These are phyloP conservation scores for Ostrea edulis DNA, from an alignment of 1,140 invertebrate species.

Conservation along the genomic window DNA sequence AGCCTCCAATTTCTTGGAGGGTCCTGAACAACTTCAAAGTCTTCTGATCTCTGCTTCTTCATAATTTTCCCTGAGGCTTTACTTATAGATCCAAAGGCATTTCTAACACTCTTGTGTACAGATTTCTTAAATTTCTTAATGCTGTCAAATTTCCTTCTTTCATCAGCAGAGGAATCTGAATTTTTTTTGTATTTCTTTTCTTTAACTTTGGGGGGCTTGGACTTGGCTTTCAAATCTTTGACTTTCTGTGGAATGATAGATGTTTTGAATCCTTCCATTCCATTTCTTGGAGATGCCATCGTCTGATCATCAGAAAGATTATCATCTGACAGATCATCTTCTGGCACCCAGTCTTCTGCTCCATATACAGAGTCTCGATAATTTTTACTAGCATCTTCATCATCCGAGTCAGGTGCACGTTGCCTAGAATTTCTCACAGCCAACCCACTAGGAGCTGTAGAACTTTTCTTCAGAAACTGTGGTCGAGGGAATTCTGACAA, in stretches of 20 bases:
- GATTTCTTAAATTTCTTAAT: conserved; percentile 71
- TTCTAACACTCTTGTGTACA: conserved; percentile 70
- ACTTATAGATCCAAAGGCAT: conserved; percentile 75
- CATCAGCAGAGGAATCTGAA: conserved; percentile 54
- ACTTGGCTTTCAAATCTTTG: conserved; percentile 65
- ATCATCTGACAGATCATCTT: conserved; percentile 73
- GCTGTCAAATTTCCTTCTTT: conserved; percentile 69
- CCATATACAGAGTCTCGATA: conserved; percentile 51
- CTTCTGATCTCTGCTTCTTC: conserved; percentile 60
- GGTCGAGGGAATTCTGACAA: conserved; percentile 36
- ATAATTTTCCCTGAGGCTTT: conserved; percentile 71
- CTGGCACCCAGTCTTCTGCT: conserved; percentile 69
- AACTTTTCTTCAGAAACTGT: conserved; percentile 43
- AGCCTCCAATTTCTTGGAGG: conserved; percentile 63
- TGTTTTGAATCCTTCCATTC: conserved; percentile 71
- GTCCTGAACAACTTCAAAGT: conserved; percentile 59
- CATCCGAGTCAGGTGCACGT: conserved; percentile 14
- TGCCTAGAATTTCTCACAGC: conserved; percentile 43
- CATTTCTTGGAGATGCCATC: conserved; percentile 46
- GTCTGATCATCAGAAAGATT: conserved; percentile 66
- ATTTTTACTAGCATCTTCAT: conserved; percentile 42
- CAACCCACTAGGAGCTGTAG: conserved; percentile 44
- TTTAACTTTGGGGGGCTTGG: conserved; percentile 56
- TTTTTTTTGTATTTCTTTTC: conserved; percentile 59
- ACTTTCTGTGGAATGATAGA: conserved; percentile 69